Evolutionary conservation across 64 coral and sea anemone genomes (phyloP).

Genomic region (Exaiptasia diaphana): DNA sequence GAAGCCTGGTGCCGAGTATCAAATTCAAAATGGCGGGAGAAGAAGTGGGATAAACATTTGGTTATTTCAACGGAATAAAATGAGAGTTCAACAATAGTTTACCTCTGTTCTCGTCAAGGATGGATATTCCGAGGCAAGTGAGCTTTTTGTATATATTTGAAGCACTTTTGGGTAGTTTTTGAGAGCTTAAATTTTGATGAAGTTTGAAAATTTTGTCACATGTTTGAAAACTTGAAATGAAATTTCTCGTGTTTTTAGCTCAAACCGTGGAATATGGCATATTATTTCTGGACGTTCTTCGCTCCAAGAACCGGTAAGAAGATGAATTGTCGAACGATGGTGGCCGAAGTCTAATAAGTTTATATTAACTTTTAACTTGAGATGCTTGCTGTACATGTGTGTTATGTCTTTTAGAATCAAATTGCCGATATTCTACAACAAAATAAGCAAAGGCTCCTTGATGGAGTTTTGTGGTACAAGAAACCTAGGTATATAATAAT

Average conservation of each 20-base stretch:
- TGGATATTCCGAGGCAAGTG: not conserved
- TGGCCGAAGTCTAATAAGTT: not conserved
- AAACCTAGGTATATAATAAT: slow-evolving; percentile 34
- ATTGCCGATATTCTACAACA: slow-evolving; percentile 37
- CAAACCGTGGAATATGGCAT: slow-evolving; percentile 57
- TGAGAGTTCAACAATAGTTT: not conserved
- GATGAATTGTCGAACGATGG: not conserved
- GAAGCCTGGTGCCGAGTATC: too few species aligned
- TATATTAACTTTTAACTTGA: not conserved
- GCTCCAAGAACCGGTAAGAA: slow-evolving; percentile 50
- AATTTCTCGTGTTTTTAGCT: slow-evolving; percentile 6
- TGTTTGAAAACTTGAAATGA: not conserved
- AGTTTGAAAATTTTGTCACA: not conserved
- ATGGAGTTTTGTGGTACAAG: slow-evolving; percentile 34
- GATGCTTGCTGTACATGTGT: not conserved
- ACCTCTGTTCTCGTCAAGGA: not conserved
- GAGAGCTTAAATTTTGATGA: not conserved
- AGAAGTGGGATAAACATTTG: not conserved
- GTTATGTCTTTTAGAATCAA: slow-evolving; percentile 34
- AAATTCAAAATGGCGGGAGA: slow-evolving; percentile 34
- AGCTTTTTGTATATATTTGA: not conserved
- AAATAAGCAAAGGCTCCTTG: slow-evolving; percentile 44
- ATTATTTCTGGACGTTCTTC: slow-evolving; percentile 57
- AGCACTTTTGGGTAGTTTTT: not conserved
- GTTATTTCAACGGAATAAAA: not conserved